Percentiles rank a stretch among this genome's conserved stretches.
These are phyloP conservation scores for Drosophila leonis DNA, from an alignment of 2,888 invertebrate species.

Conservation along the genomic window DNA sequence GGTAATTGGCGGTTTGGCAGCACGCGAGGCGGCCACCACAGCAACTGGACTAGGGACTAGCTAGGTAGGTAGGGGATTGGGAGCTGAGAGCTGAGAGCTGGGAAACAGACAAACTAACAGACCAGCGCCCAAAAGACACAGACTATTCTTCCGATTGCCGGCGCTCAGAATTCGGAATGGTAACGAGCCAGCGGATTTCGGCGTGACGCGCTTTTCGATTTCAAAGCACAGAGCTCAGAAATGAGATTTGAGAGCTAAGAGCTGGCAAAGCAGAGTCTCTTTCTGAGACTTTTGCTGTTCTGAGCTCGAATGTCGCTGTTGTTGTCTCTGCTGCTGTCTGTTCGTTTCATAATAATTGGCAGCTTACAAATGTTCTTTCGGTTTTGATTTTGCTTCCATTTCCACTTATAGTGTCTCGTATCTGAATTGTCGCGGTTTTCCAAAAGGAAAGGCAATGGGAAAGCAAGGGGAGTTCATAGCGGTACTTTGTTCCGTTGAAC, in stretches of 20 bases:
- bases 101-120: constrained; percentile 28
- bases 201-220: constrained; percentile 76
- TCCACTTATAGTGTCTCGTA: constrained; percentile 41
- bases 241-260: constrained; percentile 3
- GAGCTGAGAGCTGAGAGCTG: neutral
- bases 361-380: constrained; percentile 77
- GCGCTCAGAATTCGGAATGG: constrained; percentile 70
- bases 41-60: constrained; percentile 33
- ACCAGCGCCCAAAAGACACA: constrained; percentile 40
- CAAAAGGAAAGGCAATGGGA: constrained; percentile 3
- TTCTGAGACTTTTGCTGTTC: constrained; percentile 28
- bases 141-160: constrained; percentile 65
- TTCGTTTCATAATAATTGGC: constrained; percentile 76
- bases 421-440: constrained; percentile 54
- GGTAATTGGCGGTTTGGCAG: constrained; percentile 81
- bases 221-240: constrained; percentile 26
- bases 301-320: constrained; percentile 62
- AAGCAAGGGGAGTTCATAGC: constrained; percentile 44
- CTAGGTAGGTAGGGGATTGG: neutral
- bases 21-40: constrained; percentile 69
- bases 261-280: neutral
- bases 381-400: constrained; percentile 66
- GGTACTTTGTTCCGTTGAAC: constrained; percentile 75
- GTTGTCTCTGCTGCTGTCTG: constrained; percentile 40
- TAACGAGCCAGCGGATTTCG: constrained; percentile 72